phyloP scores from a whole-genome alignment of 2,888 invertebrate genomes.

The Hipparchia semele region DNA sequence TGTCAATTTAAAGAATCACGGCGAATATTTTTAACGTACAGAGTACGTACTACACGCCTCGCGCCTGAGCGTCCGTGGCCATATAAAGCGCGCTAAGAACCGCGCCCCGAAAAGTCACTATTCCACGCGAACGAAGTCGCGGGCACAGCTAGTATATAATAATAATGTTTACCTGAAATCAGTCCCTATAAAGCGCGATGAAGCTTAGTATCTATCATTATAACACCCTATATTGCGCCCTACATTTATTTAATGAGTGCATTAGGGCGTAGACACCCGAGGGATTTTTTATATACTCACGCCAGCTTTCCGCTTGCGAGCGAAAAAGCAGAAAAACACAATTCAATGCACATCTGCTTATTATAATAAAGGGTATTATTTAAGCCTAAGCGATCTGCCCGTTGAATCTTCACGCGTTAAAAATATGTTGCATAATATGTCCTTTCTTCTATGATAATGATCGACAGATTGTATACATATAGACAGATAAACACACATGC shows the following conservation, averaged over 20 bases:
- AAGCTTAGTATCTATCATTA: constrained; percentile 5
- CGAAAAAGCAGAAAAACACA: constrained; percentile 26
- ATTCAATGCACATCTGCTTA: constrained; percentile 35
- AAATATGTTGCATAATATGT: background rate
- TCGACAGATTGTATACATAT: no score
- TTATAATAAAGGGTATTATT: constrained; percentile 26
- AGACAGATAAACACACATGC: no score
- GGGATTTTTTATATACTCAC: constrained; percentile 12
- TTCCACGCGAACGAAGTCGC: no score
- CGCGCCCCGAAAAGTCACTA: no score
- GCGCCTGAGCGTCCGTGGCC: no score
- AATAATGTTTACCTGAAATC: background rate
- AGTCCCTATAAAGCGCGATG: background rate
- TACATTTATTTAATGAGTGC: constrained; percentile 19
- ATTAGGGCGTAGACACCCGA: constrained; percentile 15
- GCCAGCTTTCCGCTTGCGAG: constrained; percentile 28
- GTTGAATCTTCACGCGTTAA: background rate
- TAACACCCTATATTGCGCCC: constrained; percentile 5
- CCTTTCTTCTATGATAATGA: no score
- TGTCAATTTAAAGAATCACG: no score
- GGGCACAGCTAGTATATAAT: no score
- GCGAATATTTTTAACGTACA: no score
- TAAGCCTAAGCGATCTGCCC: constrained; percentile 15
- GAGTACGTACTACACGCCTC: no score
- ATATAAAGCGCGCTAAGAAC: no score